Conservation (phyloP, 2,113 vertebrate genomes). For the Oncorhynchus masou region DNA sequence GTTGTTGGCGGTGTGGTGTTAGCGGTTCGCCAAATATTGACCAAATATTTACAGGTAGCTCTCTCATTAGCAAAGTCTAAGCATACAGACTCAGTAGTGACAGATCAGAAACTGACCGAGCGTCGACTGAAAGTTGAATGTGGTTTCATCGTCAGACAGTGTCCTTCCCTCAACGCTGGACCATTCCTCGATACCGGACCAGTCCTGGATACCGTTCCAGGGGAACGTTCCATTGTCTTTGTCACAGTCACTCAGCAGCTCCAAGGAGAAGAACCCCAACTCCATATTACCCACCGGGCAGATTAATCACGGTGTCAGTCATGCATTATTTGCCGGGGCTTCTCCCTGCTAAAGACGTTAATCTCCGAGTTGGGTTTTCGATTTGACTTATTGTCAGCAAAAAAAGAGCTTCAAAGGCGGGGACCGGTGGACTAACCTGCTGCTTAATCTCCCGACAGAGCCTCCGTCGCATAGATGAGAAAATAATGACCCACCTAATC, state of each 20-base stretch:
- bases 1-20: background rate
- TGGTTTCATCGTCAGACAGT: background rate
- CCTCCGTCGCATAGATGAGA: slow-evolving; percentile 61
- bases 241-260: background rate
- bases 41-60: slow-evolving; percentile 5
- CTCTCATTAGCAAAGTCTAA: background rate
- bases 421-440: slow-evolving; percentile 58
- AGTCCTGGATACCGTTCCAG: background rate
- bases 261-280: slow-evolving; percentile 49
- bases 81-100: background rate
- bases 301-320: slow-evolving; percentile 66
- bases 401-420: slow-evolving; percentile 55
- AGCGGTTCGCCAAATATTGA: background rate
- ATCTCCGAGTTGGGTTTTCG: slow-evolving; percentile 57
- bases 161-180: background rate
- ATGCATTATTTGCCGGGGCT: slow-evolving; percentile 55
- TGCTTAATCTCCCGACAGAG: slow-evolving; percentile 64
- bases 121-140: no score
- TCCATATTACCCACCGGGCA: slow-evolving; percentile 17
- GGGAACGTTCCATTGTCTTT: no score
- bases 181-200: no score
- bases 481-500: slow-evolving; percentile 75
- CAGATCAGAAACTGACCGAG: background rate
- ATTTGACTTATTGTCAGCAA: slow-evolving; percentile 64
- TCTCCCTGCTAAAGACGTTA: slow-evolving; percentile 48